Percentiles rank a stretch among this genome's conserved stretches.
Conservation (phyloP, 2,797 vertebrate genomes). For the Manis crassicaudata region DNA sequence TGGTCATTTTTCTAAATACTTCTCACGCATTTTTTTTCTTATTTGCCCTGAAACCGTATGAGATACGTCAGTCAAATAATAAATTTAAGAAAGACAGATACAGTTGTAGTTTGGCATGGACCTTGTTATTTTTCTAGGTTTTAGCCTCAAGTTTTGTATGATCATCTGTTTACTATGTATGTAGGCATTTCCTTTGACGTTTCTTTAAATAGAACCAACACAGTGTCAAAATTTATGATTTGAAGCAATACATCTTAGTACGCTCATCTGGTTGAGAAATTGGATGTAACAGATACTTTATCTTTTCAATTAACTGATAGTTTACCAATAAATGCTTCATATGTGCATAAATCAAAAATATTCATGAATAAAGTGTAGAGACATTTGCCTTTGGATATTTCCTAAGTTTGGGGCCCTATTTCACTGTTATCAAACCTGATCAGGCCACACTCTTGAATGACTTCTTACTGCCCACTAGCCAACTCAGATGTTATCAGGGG, state of each 20-base stretch:
- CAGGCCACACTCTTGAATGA: background rate
- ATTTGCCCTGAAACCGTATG: background rate
- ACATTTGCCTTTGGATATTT: background rate
- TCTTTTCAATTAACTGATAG: background rate
- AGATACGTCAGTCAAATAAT: background rate
- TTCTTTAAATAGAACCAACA: constrained; percentile 29
- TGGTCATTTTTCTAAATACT: background rate
- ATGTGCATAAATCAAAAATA: background rate
- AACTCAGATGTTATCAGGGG: background rate
- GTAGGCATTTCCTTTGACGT: background rate
- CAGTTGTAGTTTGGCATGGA: background rate
- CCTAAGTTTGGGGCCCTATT: background rate
- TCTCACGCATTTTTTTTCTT: background rate
- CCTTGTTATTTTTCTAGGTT: background rate
- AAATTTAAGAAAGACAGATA: background rate
- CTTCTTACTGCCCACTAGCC: background rate
- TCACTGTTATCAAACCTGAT: background rate
- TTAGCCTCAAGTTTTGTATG: background rate
- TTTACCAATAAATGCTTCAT: constrained; percentile 23
- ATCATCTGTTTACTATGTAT: background rate
- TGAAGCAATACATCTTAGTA: background rate
- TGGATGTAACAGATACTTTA: background rate
- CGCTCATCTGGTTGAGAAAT: background rate
- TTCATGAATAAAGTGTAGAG: background rate
- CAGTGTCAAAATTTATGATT: background rate